Evolutionary conservation across 2,888 invertebrate genomes (phyloP).

Genomic region (Alloplasta piceator): DNA sequence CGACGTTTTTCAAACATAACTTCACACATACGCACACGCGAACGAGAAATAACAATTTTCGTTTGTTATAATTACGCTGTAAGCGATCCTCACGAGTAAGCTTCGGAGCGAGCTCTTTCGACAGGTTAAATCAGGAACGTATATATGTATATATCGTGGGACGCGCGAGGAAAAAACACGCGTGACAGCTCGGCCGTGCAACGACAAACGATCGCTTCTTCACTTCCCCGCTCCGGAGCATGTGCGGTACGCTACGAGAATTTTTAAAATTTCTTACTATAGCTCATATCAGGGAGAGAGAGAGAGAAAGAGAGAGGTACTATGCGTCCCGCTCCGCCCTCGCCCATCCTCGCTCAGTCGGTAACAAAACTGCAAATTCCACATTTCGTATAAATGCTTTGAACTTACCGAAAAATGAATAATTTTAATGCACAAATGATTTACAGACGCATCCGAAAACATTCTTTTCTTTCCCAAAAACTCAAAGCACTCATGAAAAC

Average conservation of each 20-base stretch:
- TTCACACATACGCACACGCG: conserved; percentile 47
- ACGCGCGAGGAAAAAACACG: conserved; percentile 57
- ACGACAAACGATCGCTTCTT: conserved; percentile 49
- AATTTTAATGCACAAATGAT: too few species aligned
- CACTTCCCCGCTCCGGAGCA: conserved; percentile 1
- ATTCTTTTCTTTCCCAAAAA: too few species aligned
- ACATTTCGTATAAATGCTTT: too few species aligned
- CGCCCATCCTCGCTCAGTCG: too few species aligned
- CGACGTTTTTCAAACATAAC: conserved; percentile 62
- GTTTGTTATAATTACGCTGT: background rate
- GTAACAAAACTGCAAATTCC: too few species aligned
- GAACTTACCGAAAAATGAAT: too few species aligned
- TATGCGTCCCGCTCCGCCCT: too few species aligned
- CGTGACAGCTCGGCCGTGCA: conserved; percentile 64
- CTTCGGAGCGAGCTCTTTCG: conserved; percentile 4
- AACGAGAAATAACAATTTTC: conserved; percentile 23
- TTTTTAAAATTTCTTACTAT: conserved; percentile 69
- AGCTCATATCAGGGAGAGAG: background rate
- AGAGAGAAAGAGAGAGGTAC: too few species aligned
- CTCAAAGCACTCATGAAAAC: too few species aligned
- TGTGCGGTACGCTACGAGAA: conserved; percentile 54
- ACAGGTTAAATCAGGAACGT: conserved; percentile 34
- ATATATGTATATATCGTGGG: conserved; percentile 1
- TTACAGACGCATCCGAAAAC: too few species aligned
- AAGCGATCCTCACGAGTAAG: conserved; percentile 20